Percentiles rank a stretch among this genome's conserved stretches.
These are phyloP conservation scores for Aplodontia rufa DNA, from an alignment of 2,113 vertebrate genomes.

Conservation along the genomic window DNA sequence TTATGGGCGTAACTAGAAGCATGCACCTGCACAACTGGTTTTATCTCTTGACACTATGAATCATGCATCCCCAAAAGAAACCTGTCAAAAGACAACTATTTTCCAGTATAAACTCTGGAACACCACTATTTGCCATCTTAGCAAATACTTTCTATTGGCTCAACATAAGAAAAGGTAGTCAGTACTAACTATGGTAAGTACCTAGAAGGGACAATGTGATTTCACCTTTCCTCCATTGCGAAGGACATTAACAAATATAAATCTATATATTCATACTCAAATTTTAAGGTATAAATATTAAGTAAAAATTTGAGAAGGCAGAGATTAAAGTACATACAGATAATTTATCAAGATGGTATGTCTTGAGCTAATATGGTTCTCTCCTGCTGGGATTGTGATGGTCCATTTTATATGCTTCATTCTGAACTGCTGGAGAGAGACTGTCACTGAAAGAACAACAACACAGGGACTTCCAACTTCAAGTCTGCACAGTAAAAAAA, in stretches of 20 bases:
- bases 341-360: neutral
- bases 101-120: neutral
- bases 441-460: neutral
- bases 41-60: neutral
- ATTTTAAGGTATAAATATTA: neutral
- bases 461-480: neutral
- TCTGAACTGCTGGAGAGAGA: neutral
- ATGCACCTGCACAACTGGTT: neutral
- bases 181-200: neutral
- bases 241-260: neutral
- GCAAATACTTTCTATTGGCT: neutral
- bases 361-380: neutral
- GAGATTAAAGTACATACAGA: neutral
- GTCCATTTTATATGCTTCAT: neutral
- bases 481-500: neutral
- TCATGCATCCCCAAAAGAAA: neutral
- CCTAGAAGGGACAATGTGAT: neutral
- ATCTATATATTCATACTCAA: neutral
- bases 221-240: neutral
- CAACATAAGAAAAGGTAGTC: neutral
- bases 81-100: neutral
- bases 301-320: neutral
- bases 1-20: no score
- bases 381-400: neutral
- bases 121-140: neutral